A percentile compares a stretch with the other conserved stretches of the same genome.
phyloP scores from a whole-genome alignment of 2,113 vertebrate genomes.

The Cinclus cinclus region DNA sequence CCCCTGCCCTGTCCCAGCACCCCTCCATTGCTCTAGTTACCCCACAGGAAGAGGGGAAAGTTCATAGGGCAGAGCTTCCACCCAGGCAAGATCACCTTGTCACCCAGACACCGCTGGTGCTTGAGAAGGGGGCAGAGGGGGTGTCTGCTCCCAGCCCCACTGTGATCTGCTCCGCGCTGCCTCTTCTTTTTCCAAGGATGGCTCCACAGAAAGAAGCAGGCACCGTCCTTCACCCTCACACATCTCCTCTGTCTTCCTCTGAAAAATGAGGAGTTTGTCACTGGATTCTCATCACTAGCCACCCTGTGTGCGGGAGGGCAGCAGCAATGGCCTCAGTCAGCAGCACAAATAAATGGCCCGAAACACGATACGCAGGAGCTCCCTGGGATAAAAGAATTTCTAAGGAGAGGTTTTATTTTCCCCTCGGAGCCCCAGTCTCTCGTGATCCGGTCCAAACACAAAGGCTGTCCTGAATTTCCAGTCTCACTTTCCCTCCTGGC shows the following conservation, averaged over 20 bases:
- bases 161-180: not conserved
- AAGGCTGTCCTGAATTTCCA: conserved; percentile 49
- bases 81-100: not conserved
- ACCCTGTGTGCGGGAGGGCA: not conserved
- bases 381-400: conserved; percentile 61
- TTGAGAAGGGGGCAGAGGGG: not conserved
- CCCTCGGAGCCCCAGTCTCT: not conserved
- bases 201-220: not conserved
- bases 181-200: not conserved
- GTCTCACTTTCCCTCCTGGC: conserved; percentile 6
- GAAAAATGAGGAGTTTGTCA: not conserved
- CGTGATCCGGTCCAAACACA: not conserved
- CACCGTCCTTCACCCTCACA: not conserved
- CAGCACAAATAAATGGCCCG: conserved; percentile 50
- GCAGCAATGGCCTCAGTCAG: not conserved
- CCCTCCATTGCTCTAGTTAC: not conserved
- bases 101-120: not conserved
- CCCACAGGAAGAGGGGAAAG: not conserved
- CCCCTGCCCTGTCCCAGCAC: not conserved
- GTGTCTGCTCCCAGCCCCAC: not conserved
- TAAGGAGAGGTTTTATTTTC: conserved; percentile 46
- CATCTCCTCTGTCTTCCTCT: not conserved
- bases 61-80: not conserved
- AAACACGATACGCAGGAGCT: conserved; percentile 30
- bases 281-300: not conserved